Evolutionary conservation across 2,888 invertebrate genomes (phyloP), one percentile per base, ranked within the genome.

Genomic region (Mythimna impura): DNA sequence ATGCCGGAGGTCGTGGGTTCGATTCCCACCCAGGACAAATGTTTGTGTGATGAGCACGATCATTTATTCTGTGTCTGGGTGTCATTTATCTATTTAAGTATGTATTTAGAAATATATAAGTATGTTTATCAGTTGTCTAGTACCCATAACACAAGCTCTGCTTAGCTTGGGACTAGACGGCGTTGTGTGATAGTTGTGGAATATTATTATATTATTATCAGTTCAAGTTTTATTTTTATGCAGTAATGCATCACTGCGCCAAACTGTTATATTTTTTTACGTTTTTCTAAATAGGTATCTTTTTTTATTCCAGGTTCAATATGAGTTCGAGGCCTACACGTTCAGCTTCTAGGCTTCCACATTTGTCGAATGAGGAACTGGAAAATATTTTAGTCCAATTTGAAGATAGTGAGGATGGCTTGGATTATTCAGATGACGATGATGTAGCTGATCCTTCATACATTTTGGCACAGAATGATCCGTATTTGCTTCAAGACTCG

Each of bases 391-490:
- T 74, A 43, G 34, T 9, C 43, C 50, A 60, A 58, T 71, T 52
- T 43, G 67, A 67, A 63, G 67, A 71, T 63, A 34, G 34, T 34
- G 34, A 34, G 34, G 34, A 34, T 34, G 34, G 34, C 3, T 34
- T 34, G 6, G 34, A 34, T 34, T 34, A 34, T 6, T 34, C 34
- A 34, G 34, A 34, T 6, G 34, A 34, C 34, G 34, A 34, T 58
- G 73, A 78, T 78, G 73, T 76, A 68, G 73, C 72, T 57, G 72
- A 81, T 73, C 78, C 82, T 36, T 52, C 73, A 14, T 78, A 71
- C 60, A 71, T 57, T n/a, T 64, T 71, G 66, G 58, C 60, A 30
- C 34, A 6, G n/a, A 75, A 75, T 66, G 22, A 71, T 66, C 66
- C 66, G 25, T 66, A 9, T 66, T 66, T 66, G 3, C 63, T 3